A percentile compares a stretch with the other conserved stretches of the same genome.
These are phyloP conservation scores for Carlito syrichta DNA, from an alignment of 2,113 vertebrate species.

Conservation along the genomic window DNA sequence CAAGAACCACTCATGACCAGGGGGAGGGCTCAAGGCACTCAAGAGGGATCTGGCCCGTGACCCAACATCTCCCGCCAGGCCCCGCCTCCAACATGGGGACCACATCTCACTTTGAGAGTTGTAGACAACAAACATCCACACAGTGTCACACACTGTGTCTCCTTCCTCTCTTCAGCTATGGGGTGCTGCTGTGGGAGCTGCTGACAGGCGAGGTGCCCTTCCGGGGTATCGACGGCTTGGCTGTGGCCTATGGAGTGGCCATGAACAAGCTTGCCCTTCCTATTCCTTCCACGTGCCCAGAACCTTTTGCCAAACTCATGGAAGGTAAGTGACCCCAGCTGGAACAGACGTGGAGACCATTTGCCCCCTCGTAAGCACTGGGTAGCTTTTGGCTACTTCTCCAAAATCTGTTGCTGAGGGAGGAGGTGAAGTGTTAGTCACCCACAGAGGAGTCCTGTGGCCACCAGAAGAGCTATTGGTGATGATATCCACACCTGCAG, in stretches of 20 bases:
- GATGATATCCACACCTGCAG: background rate
- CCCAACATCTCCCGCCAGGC: no score
- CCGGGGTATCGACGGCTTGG: constrained; percentile 94
- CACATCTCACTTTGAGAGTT: no score
- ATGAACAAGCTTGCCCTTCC: constrained; percentile 99
- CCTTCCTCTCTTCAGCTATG: constrained; percentile 84
- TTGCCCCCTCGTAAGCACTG: background rate
- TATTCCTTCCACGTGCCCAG: constrained; percentile 95
- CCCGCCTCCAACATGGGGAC: no score
- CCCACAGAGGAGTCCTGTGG: background rate
- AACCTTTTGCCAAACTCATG: constrained; percentile 96
- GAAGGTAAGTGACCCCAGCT: constrained; percentile 86
- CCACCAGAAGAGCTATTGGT: background rate
- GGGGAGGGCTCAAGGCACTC: no score
- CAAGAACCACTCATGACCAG: no score
- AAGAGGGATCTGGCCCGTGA: no score
- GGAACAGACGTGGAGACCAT: background rate
- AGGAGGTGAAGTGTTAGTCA: background rate
- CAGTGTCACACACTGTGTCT: no score
- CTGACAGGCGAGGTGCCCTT: constrained; percentile 97
- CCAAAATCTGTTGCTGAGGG: background rate
- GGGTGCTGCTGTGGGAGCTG: constrained; percentile 96
- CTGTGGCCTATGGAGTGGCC: constrained; percentile 96
- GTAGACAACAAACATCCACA: no score
- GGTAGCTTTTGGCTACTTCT: background rate